Base-by-base conservation (phyloP, 1,140 invertebrate species). In the Orchesella cincta region DNA sequence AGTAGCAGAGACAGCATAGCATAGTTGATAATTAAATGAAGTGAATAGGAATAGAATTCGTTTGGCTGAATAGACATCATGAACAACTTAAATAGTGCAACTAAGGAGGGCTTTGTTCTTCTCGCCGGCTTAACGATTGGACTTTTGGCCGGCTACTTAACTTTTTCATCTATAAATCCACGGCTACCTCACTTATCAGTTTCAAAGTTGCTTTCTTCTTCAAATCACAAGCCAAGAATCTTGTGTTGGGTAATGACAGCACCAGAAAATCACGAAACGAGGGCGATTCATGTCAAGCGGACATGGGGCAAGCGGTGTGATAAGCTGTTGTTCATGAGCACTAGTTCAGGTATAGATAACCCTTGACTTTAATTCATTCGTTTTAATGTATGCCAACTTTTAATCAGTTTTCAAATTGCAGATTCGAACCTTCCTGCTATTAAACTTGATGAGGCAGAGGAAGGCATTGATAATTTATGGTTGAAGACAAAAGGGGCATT, bases 401-500 rank as follows among this genome's bases (percentile, higher is more conserved):
- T 71, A 39, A 23, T 51, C 5, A n/a, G 14, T 76, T 1, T 26
- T 75, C 34, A 14, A 39, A 54, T 67, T 71, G 18, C 73, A 93
- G 93, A 94, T 84, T 78, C 85, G 14, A 88, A 87, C 52, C 84
- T 94, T 76, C 91, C 91, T 39, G 84, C 91, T 39, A 84, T 91
- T 1, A 86, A 94, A 34, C 90, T 89, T 20, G 90, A 90, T 39
- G 84, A 87, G 75, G 92, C 97, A 0, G 86, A 89, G 8, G 96
- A 98, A 85, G 96, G 96, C 1, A 87, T 95, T 54, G 89, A 97
- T 79, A 91, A 93, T 84, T 86, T 98, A 16, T 98, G 96, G 94
- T 93, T 91, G 26, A 98, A 98, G 87, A 98, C 96, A 0, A 96
- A 96, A 86, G 92, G 92, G 82, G 95, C 95, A 0, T 98, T 97